These are phyloP conservation scores for Gari tellinella DNA, from an alignment of 2,888 invertebrate genomes.

Conservation along the genomic window DNA sequence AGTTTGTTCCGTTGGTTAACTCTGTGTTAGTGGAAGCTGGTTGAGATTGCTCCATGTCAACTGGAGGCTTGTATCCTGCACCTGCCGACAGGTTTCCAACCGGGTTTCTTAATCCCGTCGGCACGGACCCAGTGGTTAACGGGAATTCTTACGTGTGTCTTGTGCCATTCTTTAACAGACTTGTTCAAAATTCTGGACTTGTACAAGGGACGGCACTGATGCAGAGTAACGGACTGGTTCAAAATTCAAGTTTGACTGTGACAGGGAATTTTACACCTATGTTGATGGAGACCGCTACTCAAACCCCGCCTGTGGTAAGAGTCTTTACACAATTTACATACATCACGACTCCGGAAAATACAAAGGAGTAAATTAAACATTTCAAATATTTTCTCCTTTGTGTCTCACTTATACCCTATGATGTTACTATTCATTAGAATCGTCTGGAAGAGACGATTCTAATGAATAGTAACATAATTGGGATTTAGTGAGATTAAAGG, in stretches of 20 bases:
- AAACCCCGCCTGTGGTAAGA: conserved; percentile 66
- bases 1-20: not conserved
- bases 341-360: too few relatives aligned
- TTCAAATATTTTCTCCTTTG: too few relatives aligned
- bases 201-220: conserved; percentile 42
- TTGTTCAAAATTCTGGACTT: conserved; percentile 56
- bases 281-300: conserved; percentile 69
- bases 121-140: conserved; percentile 47
- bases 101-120: conserved; percentile 48
- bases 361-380: too few relatives aligned
- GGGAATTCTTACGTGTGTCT: conserved; percentile 55
- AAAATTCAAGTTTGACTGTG: conserved; percentile 41
- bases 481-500: too few relatives aligned
- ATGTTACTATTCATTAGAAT: too few relatives aligned
- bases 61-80: conserved; percentile 54
- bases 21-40: conserved; percentile 15
- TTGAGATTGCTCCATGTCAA: conserved; percentile 45
- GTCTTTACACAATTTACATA: too few relatives aligned
- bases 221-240: conserved; percentile 48
- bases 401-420: too few relatives aligned
- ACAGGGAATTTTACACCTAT: conserved; percentile 62
- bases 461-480: too few relatives aligned
- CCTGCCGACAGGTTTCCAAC: conserved; percentile 52
- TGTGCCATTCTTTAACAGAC: conserved; percentile 58
- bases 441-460: too few relatives aligned